Conservation (phyloP, 2,113 vertebrate genomes). For the Penelope pileata region DNA sequence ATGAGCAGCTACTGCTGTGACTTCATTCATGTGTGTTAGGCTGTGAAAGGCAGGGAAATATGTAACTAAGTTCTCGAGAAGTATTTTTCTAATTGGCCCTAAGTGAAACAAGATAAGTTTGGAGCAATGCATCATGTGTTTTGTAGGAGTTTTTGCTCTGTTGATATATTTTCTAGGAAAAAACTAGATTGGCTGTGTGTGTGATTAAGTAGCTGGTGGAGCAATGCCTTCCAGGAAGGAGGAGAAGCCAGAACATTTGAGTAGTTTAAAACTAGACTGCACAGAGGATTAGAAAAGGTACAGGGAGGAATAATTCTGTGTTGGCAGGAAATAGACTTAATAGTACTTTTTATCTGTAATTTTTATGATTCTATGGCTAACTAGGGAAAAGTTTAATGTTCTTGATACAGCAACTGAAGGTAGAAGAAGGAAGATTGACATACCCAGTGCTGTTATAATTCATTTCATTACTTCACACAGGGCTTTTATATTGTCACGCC, state of each 20-base stretch:
- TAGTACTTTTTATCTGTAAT: conserved; percentile 49
- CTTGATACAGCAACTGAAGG: conserved; percentile 32
- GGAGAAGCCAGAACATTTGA: neutral
- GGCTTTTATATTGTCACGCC: conserved; percentile 61
- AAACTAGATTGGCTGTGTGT: neutral
- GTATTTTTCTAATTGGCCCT: neutral
- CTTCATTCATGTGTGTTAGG: neutral
- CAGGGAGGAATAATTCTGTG: conserved; percentile 24
- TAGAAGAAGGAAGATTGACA: conserved; percentile 50
- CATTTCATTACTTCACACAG: conserved; percentile 56
- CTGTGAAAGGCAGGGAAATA: neutral
- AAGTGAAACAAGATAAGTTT: neutral
- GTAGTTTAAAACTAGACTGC: neutral
- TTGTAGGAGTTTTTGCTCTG: neutral
- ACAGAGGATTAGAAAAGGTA: conserved; percentile 3
- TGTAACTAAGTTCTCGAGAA: neutral
- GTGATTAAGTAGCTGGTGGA: conserved; percentile 15
- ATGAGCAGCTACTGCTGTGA: neutral
- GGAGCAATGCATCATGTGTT: fast-evolving
- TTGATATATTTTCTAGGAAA: neutral
- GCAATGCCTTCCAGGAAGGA: neutral
- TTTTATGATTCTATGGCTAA: conserved; percentile 53
- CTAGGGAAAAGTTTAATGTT: conserved; percentile 60
- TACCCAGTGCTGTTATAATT: conserved; percentile 44
- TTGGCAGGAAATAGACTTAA: conserved; percentile 47